phyloP scores from a whole-genome alignment of 2,888 invertebrate genomes.

The Acleris emargana region DNA sequence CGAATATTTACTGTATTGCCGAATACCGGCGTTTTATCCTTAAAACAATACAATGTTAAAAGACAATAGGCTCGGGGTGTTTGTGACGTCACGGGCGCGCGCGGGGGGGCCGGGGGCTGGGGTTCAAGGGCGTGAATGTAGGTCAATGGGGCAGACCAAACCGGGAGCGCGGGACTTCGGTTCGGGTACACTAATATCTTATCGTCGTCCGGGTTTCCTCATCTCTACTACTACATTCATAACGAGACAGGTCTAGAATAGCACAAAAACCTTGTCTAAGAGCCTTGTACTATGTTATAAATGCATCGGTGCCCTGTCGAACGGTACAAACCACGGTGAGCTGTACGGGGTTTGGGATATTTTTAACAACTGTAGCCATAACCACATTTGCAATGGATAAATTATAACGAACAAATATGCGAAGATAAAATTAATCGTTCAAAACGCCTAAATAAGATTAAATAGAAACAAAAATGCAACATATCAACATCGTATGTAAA shows the following conservation, averaged over 20 bases:
- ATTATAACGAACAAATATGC: too few relatives aligned
- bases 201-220: conserved; percentile 18
- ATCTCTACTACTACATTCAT: neutral
- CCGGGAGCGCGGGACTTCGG: conserved; percentile 48
- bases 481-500: too few relatives aligned
- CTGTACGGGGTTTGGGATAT: too few relatives aligned
- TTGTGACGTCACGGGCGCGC: conserved; percentile 70
- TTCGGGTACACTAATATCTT: conserved; percentile 45
- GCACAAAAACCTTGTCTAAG: too few relatives aligned
- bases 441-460: too few relatives aligned
- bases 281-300: too few relatives aligned
- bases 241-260: neutral
- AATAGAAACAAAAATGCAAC: too few relatives aligned
- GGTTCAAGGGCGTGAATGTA: conserved; percentile 79
- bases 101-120: conserved; percentile 48
- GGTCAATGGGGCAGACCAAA: conserved; percentile 69
- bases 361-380: too few relatives aligned
- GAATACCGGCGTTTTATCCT: conserved; percentile 44
- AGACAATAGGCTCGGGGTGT: conserved; percentile 59
- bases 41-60: conserved; percentile 51
- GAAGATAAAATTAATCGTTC: too few relatives aligned
- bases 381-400: too few relatives aligned
- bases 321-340: too few relatives aligned
- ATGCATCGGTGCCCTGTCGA: too few relatives aligned
- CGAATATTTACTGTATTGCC: conserved; percentile 40